Conservation (phyloP, 2,113 vertebrate genomes). For the Smithornis capensis region DNA sequence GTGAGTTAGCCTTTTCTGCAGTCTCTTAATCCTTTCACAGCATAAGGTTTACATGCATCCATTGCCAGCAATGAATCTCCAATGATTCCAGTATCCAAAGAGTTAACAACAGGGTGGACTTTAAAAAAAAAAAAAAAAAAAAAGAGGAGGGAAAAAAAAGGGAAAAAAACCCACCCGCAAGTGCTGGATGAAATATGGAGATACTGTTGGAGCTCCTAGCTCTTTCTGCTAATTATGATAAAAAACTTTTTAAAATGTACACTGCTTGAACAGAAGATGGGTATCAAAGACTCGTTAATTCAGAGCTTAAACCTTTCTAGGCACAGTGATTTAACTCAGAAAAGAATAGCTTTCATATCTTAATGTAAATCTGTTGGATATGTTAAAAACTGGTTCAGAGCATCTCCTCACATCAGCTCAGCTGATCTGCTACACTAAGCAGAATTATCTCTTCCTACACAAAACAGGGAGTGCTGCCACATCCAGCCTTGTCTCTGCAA, state of each 20-base stretch:
- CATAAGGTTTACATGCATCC: not conserved
- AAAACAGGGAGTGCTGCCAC: not conserved
- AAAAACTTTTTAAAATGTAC: slow-evolving; percentile 24
- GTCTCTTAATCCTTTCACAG: not conserved
- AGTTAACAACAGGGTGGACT: not conserved
- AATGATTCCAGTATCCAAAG: not conserved
- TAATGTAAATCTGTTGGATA: slow-evolving; percentile 47
- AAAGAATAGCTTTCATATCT: slow-evolving; percentile 37
- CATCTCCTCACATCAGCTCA: slow-evolving; percentile 36
- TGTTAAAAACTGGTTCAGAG: slow-evolving; percentile 51
- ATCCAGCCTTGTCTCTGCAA: not conserved
- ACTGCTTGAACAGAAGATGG: slow-evolving; percentile 21
- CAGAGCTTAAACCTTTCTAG: slow-evolving; percentile 24
- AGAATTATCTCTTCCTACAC: slow-evolving; percentile 19
- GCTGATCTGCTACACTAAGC: slow-evolving; percentile 43
- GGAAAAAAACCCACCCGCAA: not conserved
- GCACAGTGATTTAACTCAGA: slow-evolving; percentile 14
- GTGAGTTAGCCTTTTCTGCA: not conserved
- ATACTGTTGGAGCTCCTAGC: not conserved
- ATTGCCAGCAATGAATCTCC: slow-evolving; percentile 31
- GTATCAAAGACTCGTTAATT: slow-evolving; percentile 46
- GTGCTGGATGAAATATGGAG: not conserved
- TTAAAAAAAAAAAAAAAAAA: not conserved
- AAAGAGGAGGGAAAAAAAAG: not conserved
- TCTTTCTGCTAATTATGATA: slow-evolving; percentile 48